Conservation (phyloP, 64 coral and sea anemone genomes). For the Acropora yongei region DNA sequence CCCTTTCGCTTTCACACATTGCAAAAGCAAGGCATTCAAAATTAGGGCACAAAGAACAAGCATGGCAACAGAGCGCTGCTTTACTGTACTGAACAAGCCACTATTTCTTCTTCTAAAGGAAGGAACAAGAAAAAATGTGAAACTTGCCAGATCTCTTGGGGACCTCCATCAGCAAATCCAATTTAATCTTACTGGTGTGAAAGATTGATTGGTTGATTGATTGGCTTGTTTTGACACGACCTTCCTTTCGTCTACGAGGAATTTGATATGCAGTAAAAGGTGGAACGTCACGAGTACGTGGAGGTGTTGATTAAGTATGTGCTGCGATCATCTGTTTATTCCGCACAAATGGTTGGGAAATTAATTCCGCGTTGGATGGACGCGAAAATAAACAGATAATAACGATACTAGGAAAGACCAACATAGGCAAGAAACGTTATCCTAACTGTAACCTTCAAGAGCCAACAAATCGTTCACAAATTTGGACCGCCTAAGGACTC, state of each 20-base stretch:
- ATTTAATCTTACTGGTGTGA: too few species aligned
- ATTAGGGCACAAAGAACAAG: neutral
- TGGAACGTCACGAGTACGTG: too few species aligned
- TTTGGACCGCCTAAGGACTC: too few species aligned
- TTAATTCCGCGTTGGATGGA: too few species aligned
- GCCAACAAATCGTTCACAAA: too few species aligned
- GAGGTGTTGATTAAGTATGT: too few species aligned
- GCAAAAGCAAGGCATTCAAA: conserved; percentile 14
- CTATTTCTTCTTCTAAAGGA: neutral
- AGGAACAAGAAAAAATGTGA: neutral
- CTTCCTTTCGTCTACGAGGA: neutral
- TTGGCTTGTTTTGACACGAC: neutral
- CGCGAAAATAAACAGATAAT: too few species aligned
- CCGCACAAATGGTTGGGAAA: too few species aligned
- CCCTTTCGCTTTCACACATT: neutral
- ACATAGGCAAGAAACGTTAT: neutral
- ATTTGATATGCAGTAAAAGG: neutral
- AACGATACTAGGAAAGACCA: too few species aligned
- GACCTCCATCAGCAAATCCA: neutral
- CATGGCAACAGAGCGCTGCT: neutral
- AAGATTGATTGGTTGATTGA: too few species aligned
- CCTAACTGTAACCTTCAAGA: too few species aligned
- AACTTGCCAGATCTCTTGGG: neutral
- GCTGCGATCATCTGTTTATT: too few species aligned
- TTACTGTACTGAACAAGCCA: neutral